Evolutionary conservation across 2,888 invertebrate species (phyloP).

Genomic region (Balanococcus diminutus): DNA sequence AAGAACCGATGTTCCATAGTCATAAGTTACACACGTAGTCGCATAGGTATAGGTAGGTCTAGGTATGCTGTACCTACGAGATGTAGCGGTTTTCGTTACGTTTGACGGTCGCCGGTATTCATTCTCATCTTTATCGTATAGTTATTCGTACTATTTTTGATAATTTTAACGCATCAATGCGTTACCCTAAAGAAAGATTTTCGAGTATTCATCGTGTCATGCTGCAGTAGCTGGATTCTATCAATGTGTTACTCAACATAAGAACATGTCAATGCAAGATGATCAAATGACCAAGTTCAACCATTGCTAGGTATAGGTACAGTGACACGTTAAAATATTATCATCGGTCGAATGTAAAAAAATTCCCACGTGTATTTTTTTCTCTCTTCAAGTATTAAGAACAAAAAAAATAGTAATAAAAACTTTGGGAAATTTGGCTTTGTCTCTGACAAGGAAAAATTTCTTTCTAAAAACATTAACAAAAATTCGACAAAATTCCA

Average conservation of each 20-base stretch:
- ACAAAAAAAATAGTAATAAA: no score
- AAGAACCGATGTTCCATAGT: not conserved
- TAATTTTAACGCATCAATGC: slow-evolving; percentile 31
- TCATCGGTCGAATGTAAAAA: no score
- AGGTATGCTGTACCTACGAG: no score
- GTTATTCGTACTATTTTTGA: not conserved
- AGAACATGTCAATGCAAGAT: not conserved
- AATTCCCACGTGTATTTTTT: no score
- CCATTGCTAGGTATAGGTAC: no score
- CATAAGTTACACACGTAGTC: not conserved
- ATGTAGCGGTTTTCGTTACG: slow-evolving; percentile 25
- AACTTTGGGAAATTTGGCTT: no score
- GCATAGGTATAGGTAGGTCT: no score
- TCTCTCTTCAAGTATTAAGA: no score
- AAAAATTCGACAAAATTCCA: no score
- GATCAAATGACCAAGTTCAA: not conserved
- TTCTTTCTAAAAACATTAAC: no score
- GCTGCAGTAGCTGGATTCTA: not conserved
- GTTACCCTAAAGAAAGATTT: not conserved
- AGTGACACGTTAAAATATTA: no score
- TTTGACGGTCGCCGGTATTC: not conserved
- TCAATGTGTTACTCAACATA: not conserved
- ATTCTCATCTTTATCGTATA: slow-evolving; percentile 4
- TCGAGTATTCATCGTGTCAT: not conserved
- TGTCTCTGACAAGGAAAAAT: no score